Base-by-base conservation (phyloP, 2,888 invertebrate genomes). In the Liodrosophila aerea region DNA sequence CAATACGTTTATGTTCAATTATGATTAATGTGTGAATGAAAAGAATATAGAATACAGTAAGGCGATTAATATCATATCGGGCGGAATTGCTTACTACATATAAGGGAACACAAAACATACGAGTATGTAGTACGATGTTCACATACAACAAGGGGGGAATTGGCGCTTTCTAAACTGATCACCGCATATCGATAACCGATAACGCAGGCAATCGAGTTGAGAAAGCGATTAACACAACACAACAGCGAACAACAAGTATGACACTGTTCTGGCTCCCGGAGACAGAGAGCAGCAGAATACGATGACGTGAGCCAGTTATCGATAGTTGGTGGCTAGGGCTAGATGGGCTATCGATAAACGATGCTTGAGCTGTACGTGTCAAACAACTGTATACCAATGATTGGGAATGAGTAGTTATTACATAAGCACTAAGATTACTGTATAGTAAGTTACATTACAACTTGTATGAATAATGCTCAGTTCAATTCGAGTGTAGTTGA, bases 181-280 rank as follows among this genome's bases (percentile, higher is more conserved):
- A 27, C 7, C 44, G 52, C 31, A n/a, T n/a, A n/a, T 31, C 4
- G 39, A 8, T 22, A 22, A 22, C 22, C 2, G 22, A 2, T 22
- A 22, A 5, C 5, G n/a, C 22, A 5, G 22, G 3, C 22, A 22
- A 18, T 9, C 39, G 18, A 53, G 63, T 56, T 61, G 39, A 56
- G 22, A 58, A 34, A 51, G 31, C 63, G 46, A 11, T 31, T 30
- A 34, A 39, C 41, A 69, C 59, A 64, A 69, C 68, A 76, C 71
- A 76, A 80, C 80, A 76, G 81, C 81, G 71, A 76, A 73, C 81
- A 73, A 76, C 76, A 64, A 57, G 71, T 54, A 71, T 64, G 50
- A 41, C 22, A 49, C 64, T 69, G 56, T 56, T 50, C 52, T 49
- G 69, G 69, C 69, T 52, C 49, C 56, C 47, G 50, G 45, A 50